Conservation (phyloP, 2,797 vertebrate species). For the Anomalospiza imberbis region DNA sequence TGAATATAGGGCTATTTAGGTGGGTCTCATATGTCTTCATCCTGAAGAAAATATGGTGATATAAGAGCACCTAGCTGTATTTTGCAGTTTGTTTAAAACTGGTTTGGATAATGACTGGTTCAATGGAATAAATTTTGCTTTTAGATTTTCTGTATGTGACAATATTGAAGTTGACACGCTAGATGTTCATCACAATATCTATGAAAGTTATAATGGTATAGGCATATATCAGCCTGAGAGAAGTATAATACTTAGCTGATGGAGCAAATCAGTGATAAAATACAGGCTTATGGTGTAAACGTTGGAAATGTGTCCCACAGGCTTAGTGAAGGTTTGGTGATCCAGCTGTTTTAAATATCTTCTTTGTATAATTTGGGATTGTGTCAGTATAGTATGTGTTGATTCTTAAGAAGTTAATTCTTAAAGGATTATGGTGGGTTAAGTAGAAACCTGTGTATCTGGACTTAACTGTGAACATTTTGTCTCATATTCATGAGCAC, state of each 20-base stretch:
- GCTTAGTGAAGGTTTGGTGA: accelerated
- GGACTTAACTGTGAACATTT: neutral
- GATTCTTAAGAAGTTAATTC: neutral
- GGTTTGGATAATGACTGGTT: neutral
- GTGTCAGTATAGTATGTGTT: neutral
- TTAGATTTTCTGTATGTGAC: neutral
- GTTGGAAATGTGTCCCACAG: neutral
- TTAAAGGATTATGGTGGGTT: neutral
- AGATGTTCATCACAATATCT: too few relatives aligned
- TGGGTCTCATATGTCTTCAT: neutral
- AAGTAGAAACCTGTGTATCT: neutral
- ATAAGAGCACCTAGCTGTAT: neutral
- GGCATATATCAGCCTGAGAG: neutral
- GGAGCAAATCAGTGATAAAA: neutral
- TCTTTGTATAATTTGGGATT: neutral
- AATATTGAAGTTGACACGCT: neutral
- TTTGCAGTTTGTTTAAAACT: neutral
- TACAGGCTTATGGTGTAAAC: neutral
- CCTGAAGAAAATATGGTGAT: neutral
- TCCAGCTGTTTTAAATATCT: neutral
- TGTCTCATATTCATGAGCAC: neutral
- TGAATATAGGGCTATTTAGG: neutral
- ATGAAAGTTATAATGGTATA: neutral
- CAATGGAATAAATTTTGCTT: neutral
- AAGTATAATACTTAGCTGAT: neutral